Evolutionary conservation across 1,140 invertebrate species (phyloP), one percentile per base, ranked within the genome.

Genomic region (Physella acuta): DNA sequence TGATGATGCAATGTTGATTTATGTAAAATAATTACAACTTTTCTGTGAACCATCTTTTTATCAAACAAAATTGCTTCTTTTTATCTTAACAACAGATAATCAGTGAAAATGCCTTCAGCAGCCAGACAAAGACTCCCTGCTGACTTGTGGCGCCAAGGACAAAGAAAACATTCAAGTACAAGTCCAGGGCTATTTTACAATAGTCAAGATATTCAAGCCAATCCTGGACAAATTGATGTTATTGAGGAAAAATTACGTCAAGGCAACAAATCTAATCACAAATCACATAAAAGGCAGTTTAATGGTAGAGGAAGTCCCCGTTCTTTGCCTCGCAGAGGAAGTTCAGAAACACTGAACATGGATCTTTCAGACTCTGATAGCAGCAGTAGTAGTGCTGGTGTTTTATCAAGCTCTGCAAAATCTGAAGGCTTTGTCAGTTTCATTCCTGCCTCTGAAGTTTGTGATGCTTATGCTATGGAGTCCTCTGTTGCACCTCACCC

Each of bases 381-480:
- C 30, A 33, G 49, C 33, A 20, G 1, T 31, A 44, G 49, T 24
- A 30, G 30, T 28, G 26, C 1, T 1, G 49, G 52, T 2, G 52
- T 44, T 31, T 20, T 64, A 49, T 64, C 62, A 20, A 30, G 31
- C 31, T 64, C 62, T 17, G 62, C 62, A 28, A 36, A 64, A 51
- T 64, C 62, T 49, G 62, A 64, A 39, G 52, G 62, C 24, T 33
- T n/a, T 33, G 26, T 64, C 37, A 53, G 31, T 24, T 64, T 16
- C 49, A n/a, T n/a, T n/a, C 31, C 20, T n/a, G 11, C 62, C 11
- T 34, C 44, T 16, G 31, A 2, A 31, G 11, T 64, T 11, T 64
- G 5, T 64, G 28, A 64, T 64, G 62, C 62, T 24, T 64, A 52
- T 36, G 62, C 62, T n/a, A 52, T 64, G 62, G 62, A 64, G 30